These are phyloP conservation scores for Acromyrmex charruanus DNA, from an alignment of 1,140 invertebrate genomes.

Conservation along the genomic window DNA sequence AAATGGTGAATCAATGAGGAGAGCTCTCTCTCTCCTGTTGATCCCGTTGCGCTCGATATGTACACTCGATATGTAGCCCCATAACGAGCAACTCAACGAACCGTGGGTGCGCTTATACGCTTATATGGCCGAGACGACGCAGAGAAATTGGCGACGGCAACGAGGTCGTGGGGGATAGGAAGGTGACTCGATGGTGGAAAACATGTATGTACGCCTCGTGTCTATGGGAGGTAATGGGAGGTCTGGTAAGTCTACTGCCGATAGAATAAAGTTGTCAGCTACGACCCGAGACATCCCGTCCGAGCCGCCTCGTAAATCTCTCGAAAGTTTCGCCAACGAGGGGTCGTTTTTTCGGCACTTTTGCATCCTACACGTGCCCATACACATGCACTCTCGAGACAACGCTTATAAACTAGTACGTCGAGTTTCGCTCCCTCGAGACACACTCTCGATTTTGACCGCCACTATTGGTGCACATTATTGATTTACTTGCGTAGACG, in stretches of 20 bases:
- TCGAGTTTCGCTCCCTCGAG: neutral
- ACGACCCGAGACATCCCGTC: conserved; percentile 71
- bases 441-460: conserved; percentile 8
- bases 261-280: conserved; percentile 78
- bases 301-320: conserved; percentile 78
- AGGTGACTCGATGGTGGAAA: conserved; percentile 40
- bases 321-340: conserved; percentile 66
- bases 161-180: conserved; percentile 47
- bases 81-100: conserved; percentile 63
- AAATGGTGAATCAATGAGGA: conserved; percentile 4
- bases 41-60: neutral
- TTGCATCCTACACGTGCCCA: neutral
- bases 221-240: conserved; percentile 53
- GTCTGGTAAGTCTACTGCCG: conserved; percentile 55
- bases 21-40: neutral
- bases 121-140: conserved; percentile 52
- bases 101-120: conserved; percentile 60
- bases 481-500: neutral
- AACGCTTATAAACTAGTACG: conserved; percentile 8
- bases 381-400: conserved; percentile 11
- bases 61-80: conserved; percentile 51
- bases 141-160: conserved; percentile 66
- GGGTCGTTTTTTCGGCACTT: conserved; percentile 65
- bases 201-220: conserved; percentile 39
- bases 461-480: neutral